phyloP scores from a whole-genome alignment of 2,888 invertebrate species.

The Anaspis maculata region DNA sequence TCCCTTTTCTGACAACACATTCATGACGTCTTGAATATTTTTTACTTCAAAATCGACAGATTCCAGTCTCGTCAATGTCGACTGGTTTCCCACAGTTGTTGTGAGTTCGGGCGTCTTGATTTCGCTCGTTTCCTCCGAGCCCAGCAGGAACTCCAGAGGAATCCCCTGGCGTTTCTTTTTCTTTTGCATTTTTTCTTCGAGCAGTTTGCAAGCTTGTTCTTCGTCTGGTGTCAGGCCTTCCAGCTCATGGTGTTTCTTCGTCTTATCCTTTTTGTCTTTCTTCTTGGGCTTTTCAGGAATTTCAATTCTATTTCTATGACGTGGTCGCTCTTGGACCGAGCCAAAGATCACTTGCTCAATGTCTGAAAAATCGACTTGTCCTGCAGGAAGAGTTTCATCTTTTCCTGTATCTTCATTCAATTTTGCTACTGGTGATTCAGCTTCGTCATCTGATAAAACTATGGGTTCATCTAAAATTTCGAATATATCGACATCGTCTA shows the following conservation, averaged over 20 bases:
- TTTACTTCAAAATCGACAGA: conserved; percentile 39
- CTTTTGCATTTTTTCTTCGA: conserved; percentile 29
- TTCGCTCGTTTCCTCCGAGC: no score
- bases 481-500: conserved; percentile 13
- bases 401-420: not conserved
- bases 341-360: conserved; percentile 54
- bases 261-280: conserved; percentile 17
- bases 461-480: conserved; percentile 27
- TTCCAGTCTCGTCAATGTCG: conserved; percentile 31
- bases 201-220: conserved; percentile 32
- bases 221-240: conserved; percentile 37
- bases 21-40: conserved; percentile 37
- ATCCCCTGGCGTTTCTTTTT: conserved; percentile 27
- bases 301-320: conserved; percentile 15
- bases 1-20: conserved; percentile 23
- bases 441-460: conserved; percentile 21
- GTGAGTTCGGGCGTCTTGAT: conserved; percentile 15
- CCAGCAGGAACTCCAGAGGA: conserved; percentile 22
- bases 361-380: conserved; percentile 22
- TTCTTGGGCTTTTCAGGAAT: conserved; percentile 13
- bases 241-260: conserved; percentile 14
- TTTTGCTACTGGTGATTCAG: conserved; percentile 2
- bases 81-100: no score
- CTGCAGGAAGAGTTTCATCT: conserved; percentile 2
- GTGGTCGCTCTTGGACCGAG: conserved; percentile 51